Evolutionary conservation across 2,113 vertebrate species (phyloP).

Genomic region (Lamprologus lemairii): DNA sequence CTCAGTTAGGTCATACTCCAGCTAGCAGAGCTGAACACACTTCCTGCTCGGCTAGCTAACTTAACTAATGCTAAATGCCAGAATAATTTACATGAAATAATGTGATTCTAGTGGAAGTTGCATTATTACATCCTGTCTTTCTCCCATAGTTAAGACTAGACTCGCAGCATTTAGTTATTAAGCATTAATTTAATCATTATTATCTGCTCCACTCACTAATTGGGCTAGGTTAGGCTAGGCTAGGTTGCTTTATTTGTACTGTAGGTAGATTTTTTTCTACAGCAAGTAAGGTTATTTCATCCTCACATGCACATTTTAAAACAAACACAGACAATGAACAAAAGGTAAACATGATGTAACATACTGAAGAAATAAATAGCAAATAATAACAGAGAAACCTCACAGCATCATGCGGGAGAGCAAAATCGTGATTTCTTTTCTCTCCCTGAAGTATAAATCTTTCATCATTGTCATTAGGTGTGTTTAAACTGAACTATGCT

Average conservation of each 20-base stretch:
- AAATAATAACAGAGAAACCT: neutral
- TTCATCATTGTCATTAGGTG: neutral
- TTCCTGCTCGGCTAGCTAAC: neutral
- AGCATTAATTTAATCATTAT: neutral
- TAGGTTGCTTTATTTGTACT: neutral
- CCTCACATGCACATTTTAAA: neutral
- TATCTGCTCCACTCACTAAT: neutral
- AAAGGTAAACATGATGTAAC: neutral
- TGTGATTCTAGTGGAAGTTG: neutral
- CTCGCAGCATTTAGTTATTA: neutral
- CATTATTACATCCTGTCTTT: neutral
- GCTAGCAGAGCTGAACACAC: neutral
- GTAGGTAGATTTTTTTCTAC: neutral
- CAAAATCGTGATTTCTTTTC: neutral
- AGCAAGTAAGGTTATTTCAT: neutral
- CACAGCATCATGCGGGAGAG: neutral
- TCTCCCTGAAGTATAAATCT: neutral
- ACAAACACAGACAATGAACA: neutral
- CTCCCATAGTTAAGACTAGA: neutral
- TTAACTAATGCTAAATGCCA: neutral
- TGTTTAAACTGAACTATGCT: neutral
- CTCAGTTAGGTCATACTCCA: neutral
- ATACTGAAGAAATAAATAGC: neutral
- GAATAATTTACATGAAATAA: neutral
- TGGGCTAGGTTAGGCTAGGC: neutral